Evolutionary conservation across 2,888 invertebrate genomes (phyloP).

Genomic region (Euzophera pinguis): DNA sequence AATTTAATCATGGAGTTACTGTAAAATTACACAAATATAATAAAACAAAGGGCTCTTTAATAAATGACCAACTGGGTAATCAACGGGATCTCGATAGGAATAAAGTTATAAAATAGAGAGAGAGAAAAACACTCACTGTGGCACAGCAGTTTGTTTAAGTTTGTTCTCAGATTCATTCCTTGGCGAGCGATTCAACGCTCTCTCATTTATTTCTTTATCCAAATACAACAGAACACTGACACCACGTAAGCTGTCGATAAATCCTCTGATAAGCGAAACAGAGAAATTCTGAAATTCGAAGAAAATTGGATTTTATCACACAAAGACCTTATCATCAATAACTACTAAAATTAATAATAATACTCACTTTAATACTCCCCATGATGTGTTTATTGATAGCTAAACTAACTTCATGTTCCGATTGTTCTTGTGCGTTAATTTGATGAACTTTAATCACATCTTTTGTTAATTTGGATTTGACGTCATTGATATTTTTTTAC

Average conservation of each 20-base stretch:
- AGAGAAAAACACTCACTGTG: conserved; percentile 65
- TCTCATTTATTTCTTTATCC: conserved; percentile 88
- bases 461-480: conserved; percentile 10
- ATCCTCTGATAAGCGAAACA: conserved; percentile 84
- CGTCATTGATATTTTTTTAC: conserved; percentile 3
- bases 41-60: too few species aligned
- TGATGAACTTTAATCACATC: conserved; percentile 10
- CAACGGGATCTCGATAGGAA: background rate
- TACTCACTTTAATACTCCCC: conserved; percentile 1
- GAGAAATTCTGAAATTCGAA: conserved; percentile 80
- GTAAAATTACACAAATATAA: too few species aligned
- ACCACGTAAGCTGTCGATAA: conserved; percentile 89
- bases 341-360: background rate
- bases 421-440: conserved; percentile 12
- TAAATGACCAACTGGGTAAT: too few species aligned
- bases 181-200: conserved; percentile 77
- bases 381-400: background rate
- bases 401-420: conserved; percentile 17
- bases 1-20: too few species aligned
- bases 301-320: conserved; percentile 24
- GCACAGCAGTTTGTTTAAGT: conserved; percentile 67
- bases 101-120: too few species aligned
- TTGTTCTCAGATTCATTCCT: conserved; percentile 63
- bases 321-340: background rate
- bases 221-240: conserved; percentile 87